phyloP scores from a whole-genome alignment of 2,113 vertebrate genomes.

The Patagioenas fasciata region DNA sequence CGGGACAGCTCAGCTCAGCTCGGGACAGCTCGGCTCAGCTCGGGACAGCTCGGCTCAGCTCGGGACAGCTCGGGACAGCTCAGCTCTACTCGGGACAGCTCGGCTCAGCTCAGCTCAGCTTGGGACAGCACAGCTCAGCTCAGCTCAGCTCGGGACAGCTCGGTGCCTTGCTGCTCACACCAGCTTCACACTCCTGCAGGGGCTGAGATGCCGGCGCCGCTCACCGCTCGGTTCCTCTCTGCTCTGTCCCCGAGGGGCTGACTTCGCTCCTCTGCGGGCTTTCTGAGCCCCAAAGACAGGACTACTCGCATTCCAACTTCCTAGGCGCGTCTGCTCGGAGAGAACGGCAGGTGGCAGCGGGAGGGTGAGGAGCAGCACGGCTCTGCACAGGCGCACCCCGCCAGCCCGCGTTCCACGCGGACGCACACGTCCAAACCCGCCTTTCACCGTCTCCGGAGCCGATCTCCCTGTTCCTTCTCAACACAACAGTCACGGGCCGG shows the following conservation, averaged over 20 bases:
- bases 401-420: not conserved
- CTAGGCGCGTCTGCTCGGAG: not conserved
- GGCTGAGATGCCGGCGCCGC: not conserved
- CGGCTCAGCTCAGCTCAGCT: too few relatives aligned
- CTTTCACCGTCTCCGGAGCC: not conserved
- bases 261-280: not conserved
- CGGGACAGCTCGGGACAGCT: too few relatives aligned
- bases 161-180: not conserved
- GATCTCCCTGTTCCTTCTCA: not conserved
- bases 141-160: too few relatives aligned
- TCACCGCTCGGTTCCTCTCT: not conserved
- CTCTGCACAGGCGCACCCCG: not conserved
- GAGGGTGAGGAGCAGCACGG: not conserved
- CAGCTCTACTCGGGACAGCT: too few relatives aligned
- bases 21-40: too few relatives aligned
- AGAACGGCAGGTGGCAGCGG: not conserved
- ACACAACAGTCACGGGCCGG: not conserved
- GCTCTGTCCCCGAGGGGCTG: not conserved
- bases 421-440: fast-evolving
- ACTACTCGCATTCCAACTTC: too few relatives aligned
- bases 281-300: not conserved
- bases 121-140: too few relatives aligned
- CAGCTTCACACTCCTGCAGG: not conserved
- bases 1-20: too few relatives aligned
- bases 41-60: too few relatives aligned